phyloP scores from a whole-genome alignment of 1,140 invertebrate genomes.

The Neuroterus valhalla region DNA sequence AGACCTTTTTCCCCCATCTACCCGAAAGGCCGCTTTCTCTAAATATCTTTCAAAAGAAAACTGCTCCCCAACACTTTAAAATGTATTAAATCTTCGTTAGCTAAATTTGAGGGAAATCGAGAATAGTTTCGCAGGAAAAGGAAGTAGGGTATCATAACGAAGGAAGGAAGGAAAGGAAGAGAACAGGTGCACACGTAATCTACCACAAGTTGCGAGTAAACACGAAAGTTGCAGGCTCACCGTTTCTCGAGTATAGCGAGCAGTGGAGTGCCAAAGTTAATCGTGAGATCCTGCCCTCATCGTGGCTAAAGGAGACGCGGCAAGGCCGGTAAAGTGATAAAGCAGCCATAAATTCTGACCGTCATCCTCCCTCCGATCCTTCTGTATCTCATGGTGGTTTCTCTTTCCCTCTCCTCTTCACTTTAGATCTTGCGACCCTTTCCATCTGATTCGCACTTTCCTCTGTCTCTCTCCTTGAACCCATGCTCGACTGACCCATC shows the following conservation, averaged over 20 bases:
- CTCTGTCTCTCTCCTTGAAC: slow-evolving; percentile 41
- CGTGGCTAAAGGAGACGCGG: slow-evolving; percentile 67
- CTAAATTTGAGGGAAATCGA: slow-evolving; percentile 29
- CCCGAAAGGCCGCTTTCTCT: no score
- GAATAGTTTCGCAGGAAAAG: slow-evolving; percentile 10
- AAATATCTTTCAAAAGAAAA: no score
- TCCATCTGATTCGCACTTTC: slow-evolving; percentile 26
- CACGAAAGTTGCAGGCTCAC: slow-evolving; percentile 70
- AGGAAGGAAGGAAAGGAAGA: slow-evolving; percentile 43
- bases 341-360: slow-evolving; percentile 74
- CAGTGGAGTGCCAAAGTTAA: slow-evolving; percentile 74
- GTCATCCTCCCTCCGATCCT: slow-evolving; percentile 58
- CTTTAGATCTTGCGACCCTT: slow-evolving; percentile 33
- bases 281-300: slow-evolving; percentile 70
- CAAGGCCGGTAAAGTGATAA: slow-evolving; percentile 75
- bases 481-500: slow-evolving; percentile 57
- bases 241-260: slow-evolving; percentile 65
- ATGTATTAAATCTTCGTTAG: slow-evolving; percentile 23
- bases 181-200: slow-evolving; percentile 69
- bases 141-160: slow-evolving; percentile 33
- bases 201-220: slow-evolving; percentile 68
- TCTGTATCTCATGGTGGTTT: slow-evolving; percentile 51
- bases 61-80: background rate
- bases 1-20: no score
- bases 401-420: slow-evolving; percentile 47